phyloP scores from a whole-genome alignment of 2,113 vertebrate species.

The Pterocles gutturalis region DNA sequence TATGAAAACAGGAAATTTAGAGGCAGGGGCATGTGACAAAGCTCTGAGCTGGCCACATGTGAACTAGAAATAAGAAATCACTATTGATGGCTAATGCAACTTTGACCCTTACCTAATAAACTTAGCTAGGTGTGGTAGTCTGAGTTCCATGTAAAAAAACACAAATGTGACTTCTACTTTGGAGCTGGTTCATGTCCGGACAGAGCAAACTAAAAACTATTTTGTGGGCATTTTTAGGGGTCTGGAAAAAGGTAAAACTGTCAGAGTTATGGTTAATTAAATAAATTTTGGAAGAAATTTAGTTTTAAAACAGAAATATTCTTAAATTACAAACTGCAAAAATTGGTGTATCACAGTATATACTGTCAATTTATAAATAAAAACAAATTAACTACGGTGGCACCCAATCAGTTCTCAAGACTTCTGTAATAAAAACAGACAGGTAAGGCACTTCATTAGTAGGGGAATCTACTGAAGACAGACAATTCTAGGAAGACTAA shows the following conservation, averaged over 20 bases:
- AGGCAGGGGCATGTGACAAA: background rate
- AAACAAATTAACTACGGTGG: background rate
- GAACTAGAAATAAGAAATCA: background rate
- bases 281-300: background rate
- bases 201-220: background rate
- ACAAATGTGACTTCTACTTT: background rate
- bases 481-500: background rate
- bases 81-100: background rate
- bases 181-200: background rate
- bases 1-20: background rate
- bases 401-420: background rate
- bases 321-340: background rate
- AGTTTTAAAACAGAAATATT: background rate
- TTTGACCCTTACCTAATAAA: background rate
- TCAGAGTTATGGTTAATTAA: background rate
- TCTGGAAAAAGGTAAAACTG: background rate
- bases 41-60: background rate
- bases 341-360: background rate
- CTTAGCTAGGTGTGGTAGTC: background rate
- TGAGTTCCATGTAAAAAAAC: background rate
- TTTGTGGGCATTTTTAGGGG: background rate
- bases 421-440: background rate
- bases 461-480: background rate
- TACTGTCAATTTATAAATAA: background rate
- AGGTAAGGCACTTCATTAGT: background rate